phyloP scores from a whole-genome alignment of 2,797 vertebrate species.

The Sardinella longiceps region DNA sequence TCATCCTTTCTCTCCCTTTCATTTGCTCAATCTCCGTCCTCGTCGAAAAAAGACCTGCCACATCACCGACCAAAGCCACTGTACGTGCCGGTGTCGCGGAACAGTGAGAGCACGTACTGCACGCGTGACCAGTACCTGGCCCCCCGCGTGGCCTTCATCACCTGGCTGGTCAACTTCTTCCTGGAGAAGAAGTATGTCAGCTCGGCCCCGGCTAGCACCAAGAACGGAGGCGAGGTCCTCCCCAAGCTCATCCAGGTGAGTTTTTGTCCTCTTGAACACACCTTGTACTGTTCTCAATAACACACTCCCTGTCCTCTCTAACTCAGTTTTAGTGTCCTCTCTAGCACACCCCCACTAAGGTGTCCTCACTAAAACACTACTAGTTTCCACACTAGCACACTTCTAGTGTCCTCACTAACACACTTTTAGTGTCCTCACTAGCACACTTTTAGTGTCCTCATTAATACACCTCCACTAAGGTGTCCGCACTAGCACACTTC shows the following conservation, averaged over 20 bases:
- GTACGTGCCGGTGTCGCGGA: constrained; percentile 85
- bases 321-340: too few species aligned
- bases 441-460: too few species aligned
- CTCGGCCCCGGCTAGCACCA: constrained; percentile 80
- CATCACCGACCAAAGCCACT: constrained; percentile 90
- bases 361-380: too few species aligned
- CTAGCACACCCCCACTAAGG: too few species aligned
- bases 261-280: too few species aligned
- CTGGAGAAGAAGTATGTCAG: constrained; percentile 96
- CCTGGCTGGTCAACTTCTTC: constrained; percentile 98
- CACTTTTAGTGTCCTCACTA: too few species aligned
- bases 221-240: constrained; percentile 91
- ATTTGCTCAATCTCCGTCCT: neutral
- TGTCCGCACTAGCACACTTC: too few species aligned
- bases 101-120: constrained; percentile 92
- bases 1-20: neutral
- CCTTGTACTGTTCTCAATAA: too few species aligned
- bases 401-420: too few species aligned
- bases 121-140: constrained; percentile 94
- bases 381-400: too few species aligned
- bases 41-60: constrained; percentile 85
- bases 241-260: constrained; percentile 87
- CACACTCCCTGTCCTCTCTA: too few species aligned
- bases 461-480: too few species aligned
- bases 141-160: constrained; percentile 96